A percentile compares a stretch with the other conserved stretches of the same genome.
Evolutionary conservation across 1,140 invertebrate genomes (phyloP).

Genomic region (Pteromalus puparum): DNA sequence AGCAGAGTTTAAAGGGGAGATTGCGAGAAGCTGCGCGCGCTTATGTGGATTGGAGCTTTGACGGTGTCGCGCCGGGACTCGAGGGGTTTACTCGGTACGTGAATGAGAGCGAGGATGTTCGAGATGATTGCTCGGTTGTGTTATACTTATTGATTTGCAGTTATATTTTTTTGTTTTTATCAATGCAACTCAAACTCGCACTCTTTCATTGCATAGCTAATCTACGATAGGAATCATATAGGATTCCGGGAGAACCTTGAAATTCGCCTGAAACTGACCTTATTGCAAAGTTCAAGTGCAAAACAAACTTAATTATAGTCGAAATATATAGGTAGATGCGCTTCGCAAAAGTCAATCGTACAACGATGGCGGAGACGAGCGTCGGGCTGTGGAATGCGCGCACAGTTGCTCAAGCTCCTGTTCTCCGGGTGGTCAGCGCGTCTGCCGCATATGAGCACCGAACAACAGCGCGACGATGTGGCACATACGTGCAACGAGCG

Average conservation of each 20-base stretch:
- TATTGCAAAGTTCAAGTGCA: too few relatives aligned
- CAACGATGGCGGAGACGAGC: background rate
- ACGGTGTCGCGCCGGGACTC: too few relatives aligned
- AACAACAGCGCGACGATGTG: constrained; percentile 54
- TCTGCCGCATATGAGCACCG: constrained; percentile 71
- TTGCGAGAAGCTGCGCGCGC: background rate
- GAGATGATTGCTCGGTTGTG: background rate
- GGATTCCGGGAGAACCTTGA: too few relatives aligned
- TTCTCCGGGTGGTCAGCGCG: constrained; percentile 65
- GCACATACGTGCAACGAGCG: constrained; percentile 54
- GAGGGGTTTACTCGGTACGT: too few relatives aligned
- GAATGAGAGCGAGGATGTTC: background rate
- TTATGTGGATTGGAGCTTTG: too few relatives aligned
- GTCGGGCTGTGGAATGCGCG: constrained; percentile 47
- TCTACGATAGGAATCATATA: too few relatives aligned
- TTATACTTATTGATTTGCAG: too few relatives aligned
- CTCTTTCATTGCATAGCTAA: too few relatives aligned
- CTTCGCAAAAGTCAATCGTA: background rate
- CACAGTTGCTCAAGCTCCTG: constrained; percentile 52
- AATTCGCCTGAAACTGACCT: too few relatives aligned
- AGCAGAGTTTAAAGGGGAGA: background rate
- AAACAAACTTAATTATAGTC: too few relatives aligned
- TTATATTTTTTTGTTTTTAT: too few relatives aligned
- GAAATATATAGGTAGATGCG: background rate
- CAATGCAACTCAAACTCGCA: too few relatives aligned